Conservation (phyloP, 2,113 vertebrate species). For the Charadrius vociferus region DNA sequence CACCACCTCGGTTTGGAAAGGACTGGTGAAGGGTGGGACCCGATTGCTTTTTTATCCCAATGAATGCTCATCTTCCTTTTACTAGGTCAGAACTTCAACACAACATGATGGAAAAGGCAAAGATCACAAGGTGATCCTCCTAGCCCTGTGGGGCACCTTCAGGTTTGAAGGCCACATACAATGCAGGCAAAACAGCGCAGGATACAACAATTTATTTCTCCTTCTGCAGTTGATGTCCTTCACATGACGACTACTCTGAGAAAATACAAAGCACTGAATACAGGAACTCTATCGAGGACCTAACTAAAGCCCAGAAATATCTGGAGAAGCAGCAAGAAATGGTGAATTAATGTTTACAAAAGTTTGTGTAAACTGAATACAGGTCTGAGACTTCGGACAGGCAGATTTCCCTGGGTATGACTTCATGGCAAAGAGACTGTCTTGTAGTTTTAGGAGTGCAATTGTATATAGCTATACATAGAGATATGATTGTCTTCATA, state of each 20-base stretch:
- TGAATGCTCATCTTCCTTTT: background rate
- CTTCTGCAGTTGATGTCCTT: background rate
- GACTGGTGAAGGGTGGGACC: background rate
- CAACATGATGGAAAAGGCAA: background rate
- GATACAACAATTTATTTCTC: background rate
- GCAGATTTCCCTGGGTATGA: background rate
- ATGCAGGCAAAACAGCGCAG: background rate
- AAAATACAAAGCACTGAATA: background rate
- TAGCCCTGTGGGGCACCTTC: background rate
- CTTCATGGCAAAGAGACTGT: background rate
- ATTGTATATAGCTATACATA: background rate
- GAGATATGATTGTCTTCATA: background rate
- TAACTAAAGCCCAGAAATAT: background rate
- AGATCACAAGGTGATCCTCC: background rate
- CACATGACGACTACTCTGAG: background rate
- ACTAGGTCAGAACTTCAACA: background rate
- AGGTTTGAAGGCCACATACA: background rate
- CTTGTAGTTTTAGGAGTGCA: background rate
- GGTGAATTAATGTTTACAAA: background rate
- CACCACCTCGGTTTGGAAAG: background rate
- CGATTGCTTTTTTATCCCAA: background rate
- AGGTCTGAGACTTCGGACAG: background rate
- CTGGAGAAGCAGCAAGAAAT: background rate
- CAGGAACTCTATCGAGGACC: background rate
- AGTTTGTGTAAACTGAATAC: background rate